phyloP scores from a whole-genome alignment of 2,797 vertebrate genomes.

The Furcifer pardalis region DNA sequence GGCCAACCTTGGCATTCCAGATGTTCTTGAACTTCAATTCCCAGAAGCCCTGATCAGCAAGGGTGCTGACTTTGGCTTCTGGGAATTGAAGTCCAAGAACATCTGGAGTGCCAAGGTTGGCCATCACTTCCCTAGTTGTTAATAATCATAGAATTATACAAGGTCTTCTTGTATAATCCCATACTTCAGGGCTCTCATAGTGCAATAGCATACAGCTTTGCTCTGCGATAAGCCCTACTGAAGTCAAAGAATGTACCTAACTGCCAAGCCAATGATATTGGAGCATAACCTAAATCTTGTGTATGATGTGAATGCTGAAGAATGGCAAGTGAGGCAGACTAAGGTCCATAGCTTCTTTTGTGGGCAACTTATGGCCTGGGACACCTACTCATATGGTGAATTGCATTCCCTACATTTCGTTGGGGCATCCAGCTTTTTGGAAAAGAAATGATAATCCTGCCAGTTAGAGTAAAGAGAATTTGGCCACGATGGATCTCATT shows the following conservation, averaged over 20 bases:
- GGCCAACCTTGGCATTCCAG: too few relatives aligned
- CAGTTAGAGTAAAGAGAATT: background rate
- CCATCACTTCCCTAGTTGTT: background rate
- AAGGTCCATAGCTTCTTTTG: background rate
- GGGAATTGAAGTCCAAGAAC: too few relatives aligned
- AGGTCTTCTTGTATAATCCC: background rate
- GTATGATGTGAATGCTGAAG: background rate
- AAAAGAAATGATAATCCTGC: background rate
- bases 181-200: background rate
- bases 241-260: background rate
- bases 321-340: background rate
- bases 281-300: background rate
- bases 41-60: too few relatives aligned
- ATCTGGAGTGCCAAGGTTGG: too few relatives aligned
- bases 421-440: background rate
- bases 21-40: too few relatives aligned
- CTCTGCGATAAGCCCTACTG: background rate
- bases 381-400: too few relatives aligned
- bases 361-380: too few relatives aligned
- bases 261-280: background rate
- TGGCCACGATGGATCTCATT: background rate
- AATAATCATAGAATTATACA: background rate
- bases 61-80: too few relatives aligned
- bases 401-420: too few relatives aligned
- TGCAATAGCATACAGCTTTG: background rate